Conservation (phyloP, 2,113 vertebrate species). For the Gyps fulvus region DNA sequence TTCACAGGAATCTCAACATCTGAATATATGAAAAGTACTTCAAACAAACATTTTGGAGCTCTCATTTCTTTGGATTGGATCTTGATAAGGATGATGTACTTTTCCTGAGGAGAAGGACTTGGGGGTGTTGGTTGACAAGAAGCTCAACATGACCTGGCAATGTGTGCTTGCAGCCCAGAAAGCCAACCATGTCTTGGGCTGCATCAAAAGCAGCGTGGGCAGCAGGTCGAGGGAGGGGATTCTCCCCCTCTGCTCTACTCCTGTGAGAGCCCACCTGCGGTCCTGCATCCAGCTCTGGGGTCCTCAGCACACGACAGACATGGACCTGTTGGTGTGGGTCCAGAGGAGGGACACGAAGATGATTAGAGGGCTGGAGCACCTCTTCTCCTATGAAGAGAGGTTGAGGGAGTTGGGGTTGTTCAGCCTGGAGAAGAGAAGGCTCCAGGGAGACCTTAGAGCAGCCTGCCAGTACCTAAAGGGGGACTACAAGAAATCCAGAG, state of each 20-base stretch:
- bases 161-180: not conserved
- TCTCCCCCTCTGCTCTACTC: not conserved
- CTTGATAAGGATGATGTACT: not conserved
- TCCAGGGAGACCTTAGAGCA: not conserved
- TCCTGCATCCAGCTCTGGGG: not conserved
- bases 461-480: not conserved
- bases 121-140: not conserved
- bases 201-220: not conserved
- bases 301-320: accelerated
- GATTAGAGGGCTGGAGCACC: not conserved
- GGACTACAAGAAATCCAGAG: too few relatives aligned
- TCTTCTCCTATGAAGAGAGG: not conserved
- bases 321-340: not conserved
- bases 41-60: not conserved
- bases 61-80: not conserved
- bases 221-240: accelerated
- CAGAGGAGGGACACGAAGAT: not conserved
- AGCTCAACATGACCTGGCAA: not conserved
- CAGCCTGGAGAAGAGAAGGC: not conserved
- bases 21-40: not conserved
- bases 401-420: not conserved
- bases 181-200: not conserved
- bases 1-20: not conserved
- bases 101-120: not conserved
- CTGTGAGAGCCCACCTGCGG: not conserved